Evolutionary conservation across 2,797 vertebrate species (phyloP).

Genomic region (Aeoliscus strigatus): DNA sequence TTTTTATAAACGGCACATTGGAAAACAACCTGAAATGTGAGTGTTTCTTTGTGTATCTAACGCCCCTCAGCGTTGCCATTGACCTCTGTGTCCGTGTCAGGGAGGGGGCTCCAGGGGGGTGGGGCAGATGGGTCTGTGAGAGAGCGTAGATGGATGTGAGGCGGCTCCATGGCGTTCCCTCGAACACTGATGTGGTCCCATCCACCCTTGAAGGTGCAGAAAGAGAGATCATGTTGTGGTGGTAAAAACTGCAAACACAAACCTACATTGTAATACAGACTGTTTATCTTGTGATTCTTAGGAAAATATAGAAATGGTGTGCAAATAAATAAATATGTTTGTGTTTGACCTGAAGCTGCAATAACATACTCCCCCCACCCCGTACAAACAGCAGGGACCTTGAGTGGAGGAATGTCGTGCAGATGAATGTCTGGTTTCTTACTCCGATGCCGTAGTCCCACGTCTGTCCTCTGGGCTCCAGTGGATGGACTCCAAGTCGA

Average conservation of each 20-base stretch:
- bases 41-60: conserved; percentile 18
- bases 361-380: too few species aligned
- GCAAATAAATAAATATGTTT: too few species aligned
- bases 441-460: conserved; percentile 99
- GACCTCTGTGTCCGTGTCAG: conserved; percentile 52
- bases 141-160: conserved; percentile 44
- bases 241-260: too few species aligned
- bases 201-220: conserved; percentile 78
- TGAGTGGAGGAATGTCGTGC: too few species aligned
- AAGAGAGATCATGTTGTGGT: background rate
- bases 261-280: too few species aligned
- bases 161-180: conserved; percentile 79
- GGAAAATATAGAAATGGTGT: too few species aligned
- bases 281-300: too few species aligned
- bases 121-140: conserved; percentile 6
- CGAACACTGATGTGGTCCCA: conserved; percentile 93
- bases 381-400: too few species aligned
- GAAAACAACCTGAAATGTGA: too few species aligned
- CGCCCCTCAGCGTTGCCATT: conserved; percentile 60
- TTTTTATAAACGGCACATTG: too few species aligned
- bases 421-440: conserved; percentile 25
- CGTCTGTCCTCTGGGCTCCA: conserved; percentile 82
- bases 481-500: conserved; percentile 83
- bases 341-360: too few species aligned
- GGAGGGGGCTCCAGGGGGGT: conserved; percentile 22